Evolutionary conservation across 1,140 invertebrate species (phyloP).

Genomic region (Saxidomus purpurata): DNA sequence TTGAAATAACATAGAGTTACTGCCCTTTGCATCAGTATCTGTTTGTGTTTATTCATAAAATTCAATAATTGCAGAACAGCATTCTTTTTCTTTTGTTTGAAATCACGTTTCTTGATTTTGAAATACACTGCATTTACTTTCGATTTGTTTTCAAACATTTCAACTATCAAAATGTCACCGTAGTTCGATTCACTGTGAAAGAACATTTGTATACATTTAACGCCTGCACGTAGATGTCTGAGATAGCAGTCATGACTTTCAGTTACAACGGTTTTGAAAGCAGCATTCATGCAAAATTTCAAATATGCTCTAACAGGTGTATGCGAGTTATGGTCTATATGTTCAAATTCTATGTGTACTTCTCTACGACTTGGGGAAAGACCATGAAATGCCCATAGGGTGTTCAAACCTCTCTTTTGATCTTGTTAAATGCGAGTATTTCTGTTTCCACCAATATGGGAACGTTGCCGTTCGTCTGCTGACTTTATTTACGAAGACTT

Average conservation of each 20-base stretch:
- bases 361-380: background rate
- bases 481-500: background rate
- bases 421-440: background rate
- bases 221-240: background rate
- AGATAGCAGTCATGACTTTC: background rate
- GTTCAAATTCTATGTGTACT: background rate
- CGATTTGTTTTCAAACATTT: background rate
- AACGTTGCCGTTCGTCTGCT: background rate
- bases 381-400: background rate
- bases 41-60: too few species aligned
- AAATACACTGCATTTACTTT: background rate
- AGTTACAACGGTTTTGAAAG: background rate
- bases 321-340: background rate
- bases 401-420: background rate
- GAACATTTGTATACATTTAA: conserved; percentile 24
- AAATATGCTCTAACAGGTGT: background rate
- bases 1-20: too few species aligned
- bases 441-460: background rate
- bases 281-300: background rate
- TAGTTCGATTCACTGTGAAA: conserved; percentile 22
- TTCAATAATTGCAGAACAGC: conserved; percentile 2
- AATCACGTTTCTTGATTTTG: background rate
- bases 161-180: background rate
- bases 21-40: too few species aligned
- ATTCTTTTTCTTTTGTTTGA: background rate